phyloP scores from a whole-genome alignment of 2,797 vertebrate species.

The Chaenodraco wilsoni region DNA sequence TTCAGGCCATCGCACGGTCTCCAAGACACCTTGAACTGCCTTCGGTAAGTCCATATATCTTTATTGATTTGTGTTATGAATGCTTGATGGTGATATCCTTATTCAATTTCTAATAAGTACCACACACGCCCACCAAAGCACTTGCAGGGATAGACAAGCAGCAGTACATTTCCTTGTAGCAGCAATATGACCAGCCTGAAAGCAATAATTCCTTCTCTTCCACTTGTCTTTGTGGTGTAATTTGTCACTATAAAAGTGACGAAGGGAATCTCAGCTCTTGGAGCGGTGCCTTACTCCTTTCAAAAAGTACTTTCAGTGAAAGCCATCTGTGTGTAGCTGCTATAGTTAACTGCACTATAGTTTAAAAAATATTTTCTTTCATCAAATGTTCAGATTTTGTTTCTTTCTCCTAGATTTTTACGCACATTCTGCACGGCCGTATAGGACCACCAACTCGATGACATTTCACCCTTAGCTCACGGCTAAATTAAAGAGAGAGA shows the following conservation, averaged over 20 bases:
- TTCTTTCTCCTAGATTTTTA: slow-evolving; percentile 10
- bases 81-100: slow-evolving; percentile 79
- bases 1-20: slow-evolving; percentile 62
- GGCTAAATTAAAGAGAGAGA: slow-evolving; percentile 73
- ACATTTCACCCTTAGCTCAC: slow-evolving; percentile 79
- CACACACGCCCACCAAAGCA: slow-evolving; percentile 66
- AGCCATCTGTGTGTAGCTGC: slow-evolving; percentile 65
- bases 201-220: slow-evolving; percentile 80
- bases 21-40: slow-evolving; percentile 70
- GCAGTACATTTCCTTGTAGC: slow-evolving; percentile 66
- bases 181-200: slow-evolving; percentile 70
- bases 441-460: slow-evolving; percentile 39
- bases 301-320: slow-evolving; percentile 70
- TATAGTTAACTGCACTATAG: slow-evolving; percentile 36
- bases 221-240: slow-evolving; percentile 80
- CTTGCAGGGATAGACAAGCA: slow-evolving; percentile 46
- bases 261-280: slow-evolving; percentile 76
- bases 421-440: slow-evolving; percentile 21
- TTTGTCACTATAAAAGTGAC: slow-evolving; percentile 82
- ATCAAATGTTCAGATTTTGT: slow-evolving; percentile 31
- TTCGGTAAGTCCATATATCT: slow-evolving; percentile 83
- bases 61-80: slow-evolving; percentile 82
- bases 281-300: slow-evolving; percentile 72
- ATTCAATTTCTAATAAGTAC: slow-evolving; percentile 81
- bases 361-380: slow-evolving; percentile 43